phyloP scores from a whole-genome alignment of 1,140 invertebrate species.

The Leptopilina clavipes region DNA sequence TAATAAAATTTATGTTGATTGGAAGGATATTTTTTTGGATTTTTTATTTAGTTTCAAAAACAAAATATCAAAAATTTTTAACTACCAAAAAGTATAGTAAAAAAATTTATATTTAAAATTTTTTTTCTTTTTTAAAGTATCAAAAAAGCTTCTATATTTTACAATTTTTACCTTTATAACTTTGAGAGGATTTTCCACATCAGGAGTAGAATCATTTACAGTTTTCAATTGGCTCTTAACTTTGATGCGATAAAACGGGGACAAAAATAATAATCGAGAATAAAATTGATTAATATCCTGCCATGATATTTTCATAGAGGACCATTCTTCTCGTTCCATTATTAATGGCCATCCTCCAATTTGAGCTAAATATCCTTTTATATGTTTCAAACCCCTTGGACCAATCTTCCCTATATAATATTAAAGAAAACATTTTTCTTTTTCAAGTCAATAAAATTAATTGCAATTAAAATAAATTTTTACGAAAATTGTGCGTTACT shows the following conservation, averaged over 20 bases:
- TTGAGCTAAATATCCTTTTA: neutral
- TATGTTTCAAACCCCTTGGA: neutral
- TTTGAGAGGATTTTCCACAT: neutral
- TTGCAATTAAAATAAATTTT: neutral
- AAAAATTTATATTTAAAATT: too few relatives aligned
- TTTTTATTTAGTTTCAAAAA: too few relatives aligned
- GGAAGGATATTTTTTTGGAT: too few relatives aligned
- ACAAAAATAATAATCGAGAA: neutral
- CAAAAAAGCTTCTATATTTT: too few relatives aligned
- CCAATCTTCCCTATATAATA: neutral
- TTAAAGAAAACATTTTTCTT: neutral
- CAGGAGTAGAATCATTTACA: neutral
- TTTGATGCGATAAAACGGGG: neutral
- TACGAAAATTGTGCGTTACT: neutral
- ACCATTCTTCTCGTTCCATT: slow-evolving; percentile 7
- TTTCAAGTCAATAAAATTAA: neutral
- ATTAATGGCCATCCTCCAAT: neutral
- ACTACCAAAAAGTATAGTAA: too few relatives aligned
- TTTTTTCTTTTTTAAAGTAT: too few relatives aligned
- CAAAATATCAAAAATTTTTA: too few relatives aligned
- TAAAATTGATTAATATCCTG: neutral
- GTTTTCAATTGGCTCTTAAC: neutral
- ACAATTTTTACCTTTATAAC: too few relatives aligned
- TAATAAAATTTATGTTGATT: too few relatives aligned
- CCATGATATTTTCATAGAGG: neutral